These are phyloP conservation scores for Andricus grossulariae DNA, from an alignment of 1,140 invertebrate genomes.

Conservation along the genomic window DNA sequence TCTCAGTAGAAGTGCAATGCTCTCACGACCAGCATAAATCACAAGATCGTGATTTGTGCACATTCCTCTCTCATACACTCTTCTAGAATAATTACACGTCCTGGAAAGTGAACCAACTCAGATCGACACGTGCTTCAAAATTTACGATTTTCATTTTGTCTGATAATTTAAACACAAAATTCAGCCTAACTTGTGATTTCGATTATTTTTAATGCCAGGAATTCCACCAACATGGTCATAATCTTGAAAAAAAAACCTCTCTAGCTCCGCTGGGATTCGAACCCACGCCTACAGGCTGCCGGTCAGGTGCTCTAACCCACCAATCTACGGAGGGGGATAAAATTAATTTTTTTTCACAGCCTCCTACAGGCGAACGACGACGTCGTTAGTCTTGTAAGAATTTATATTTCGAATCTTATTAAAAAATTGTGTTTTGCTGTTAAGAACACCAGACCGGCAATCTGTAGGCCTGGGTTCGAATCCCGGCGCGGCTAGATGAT, in stretches of 20 bases:
- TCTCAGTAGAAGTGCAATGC: slow-evolving; percentile 9
- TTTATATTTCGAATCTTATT: too few relatives aligned
- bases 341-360: too few relatives aligned
- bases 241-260: too few relatives aligned
- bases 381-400: too few relatives aligned
- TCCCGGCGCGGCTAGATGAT: too few relatives aligned
- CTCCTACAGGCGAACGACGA: too few relatives aligned
- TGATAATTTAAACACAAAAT: slow-evolving; percentile 6
- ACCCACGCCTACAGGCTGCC: too few relatives aligned
- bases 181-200: neutral
- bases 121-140: neutral
- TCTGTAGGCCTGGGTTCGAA: too few relatives aligned
- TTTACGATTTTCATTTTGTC: neutral
- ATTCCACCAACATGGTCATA: too few relatives aligned
- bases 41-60: neutral
- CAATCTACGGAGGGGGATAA: neutral
- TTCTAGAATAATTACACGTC: slow-evolving; percentile 7
- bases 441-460: too few relatives aligned
- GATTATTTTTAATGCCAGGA: slow-evolving; percentile 20
- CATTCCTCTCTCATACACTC: neutral
- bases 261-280: too few relatives aligned
- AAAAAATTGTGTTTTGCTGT: too few relatives aligned
- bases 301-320: neutral
- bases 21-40: neutral
- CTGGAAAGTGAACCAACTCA: slow-evolving; percentile 18